Base-by-base conservation (phyloP, 2,797 vertebrate genomes). In the Macropus fuliginosus region DNA sequence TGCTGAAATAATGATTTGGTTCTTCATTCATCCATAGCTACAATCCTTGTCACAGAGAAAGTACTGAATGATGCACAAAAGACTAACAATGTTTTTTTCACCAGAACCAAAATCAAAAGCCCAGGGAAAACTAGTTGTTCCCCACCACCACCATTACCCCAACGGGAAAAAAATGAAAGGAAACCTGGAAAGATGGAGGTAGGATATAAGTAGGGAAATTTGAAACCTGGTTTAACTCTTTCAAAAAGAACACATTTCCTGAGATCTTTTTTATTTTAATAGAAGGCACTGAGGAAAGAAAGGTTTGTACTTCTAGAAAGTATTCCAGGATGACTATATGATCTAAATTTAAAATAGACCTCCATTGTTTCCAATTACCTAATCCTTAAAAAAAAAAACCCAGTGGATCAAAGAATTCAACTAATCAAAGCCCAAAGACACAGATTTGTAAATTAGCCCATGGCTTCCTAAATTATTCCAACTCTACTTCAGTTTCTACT, bases 201-300 rank as follows among this genome's bases (percentile, higher is more conserved):
- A 11, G 12, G 24, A 95, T 90, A n/a, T 50, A 56, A 66, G 40
- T 54, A 28, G 89, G 27, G 62, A 29, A 56, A 66, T 94, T 27
- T 93, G 5, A 94, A 13, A 93, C 55, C 55, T 40, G 8, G 4
- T 55, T 91, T 89, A 5, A 27, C 21, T 94, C 56, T 96, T 96
- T 66, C 93, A 66, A 97, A 96, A 91, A 95, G 8, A 89, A 46
- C 91, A 21, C 5, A 54, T 31, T 90, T 91, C 40, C 56, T 40
- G 91, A 87, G n/a, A 92, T 91, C 29, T 62, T n/a, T n/a, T 5
- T 3, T 11, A 74, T 94, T 97, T 94, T 91, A 96, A 95, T 74
- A 93, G 28, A 4, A 95, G 93, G 93, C 40, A 93, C 21, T 95
- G 16, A 95, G 12, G 92, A 92, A 28, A 12, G 3, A 94, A 95